Percentiles rank a stretch among this genome's conserved stretches.
These are phyloP conservation scores for Adineta ricciae DNA, from an alignment of 2,888 invertebrate genomes.

Conservation along the genomic window DNA sequence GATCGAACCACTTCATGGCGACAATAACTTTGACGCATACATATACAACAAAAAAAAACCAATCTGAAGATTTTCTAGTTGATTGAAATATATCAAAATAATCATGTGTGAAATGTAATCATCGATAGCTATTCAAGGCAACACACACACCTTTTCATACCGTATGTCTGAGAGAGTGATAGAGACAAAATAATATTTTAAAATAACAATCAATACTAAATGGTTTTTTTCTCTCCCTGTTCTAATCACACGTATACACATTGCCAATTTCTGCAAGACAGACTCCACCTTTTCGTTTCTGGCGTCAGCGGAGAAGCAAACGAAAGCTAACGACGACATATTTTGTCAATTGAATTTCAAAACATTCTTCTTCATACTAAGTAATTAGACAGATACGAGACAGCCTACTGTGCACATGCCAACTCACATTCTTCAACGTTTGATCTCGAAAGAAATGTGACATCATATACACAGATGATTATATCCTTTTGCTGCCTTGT, in stretches of 20 bases:
- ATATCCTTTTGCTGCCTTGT: neutral
- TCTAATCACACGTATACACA: neutral
- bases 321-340: neutral
- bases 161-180: neutral
- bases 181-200: neutral
- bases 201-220: neutral
- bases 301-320: neutral
- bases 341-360: neutral
- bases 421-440: neutral
- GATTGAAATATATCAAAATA: neutral
- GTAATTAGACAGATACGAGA: neutral
- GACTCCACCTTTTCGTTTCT: neutral
- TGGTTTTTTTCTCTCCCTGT: neutral
- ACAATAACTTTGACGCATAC: neutral
- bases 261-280: neutral
- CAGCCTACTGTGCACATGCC: neutral
- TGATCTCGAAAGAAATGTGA: neutral
- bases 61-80: neutral
- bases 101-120: constrained; percentile 7
- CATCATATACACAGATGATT: neutral
- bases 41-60: neutral
- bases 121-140: neutral
- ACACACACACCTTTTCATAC: neutral
- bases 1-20: neutral
- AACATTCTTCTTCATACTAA: neutral